A percentile compares a stretch with the other conserved stretches of the same genome.
phyloP scores from a whole-genome alignment of 53 echinoderm and acorn worm genomes.

The Arbacia lixula region DNA sequence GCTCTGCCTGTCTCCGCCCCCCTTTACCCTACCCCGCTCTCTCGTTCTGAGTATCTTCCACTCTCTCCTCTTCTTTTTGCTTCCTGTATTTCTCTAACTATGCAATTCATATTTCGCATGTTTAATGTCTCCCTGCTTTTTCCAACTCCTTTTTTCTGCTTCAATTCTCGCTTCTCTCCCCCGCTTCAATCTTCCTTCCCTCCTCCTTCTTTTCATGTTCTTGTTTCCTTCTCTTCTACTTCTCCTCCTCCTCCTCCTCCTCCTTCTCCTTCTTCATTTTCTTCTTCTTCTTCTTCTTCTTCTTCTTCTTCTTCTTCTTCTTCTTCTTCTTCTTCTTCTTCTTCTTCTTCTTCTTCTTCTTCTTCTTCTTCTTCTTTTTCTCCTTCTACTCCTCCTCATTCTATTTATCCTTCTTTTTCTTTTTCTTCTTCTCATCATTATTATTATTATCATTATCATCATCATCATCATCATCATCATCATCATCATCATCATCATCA shows the following conservation, averaged over 20 bases:
- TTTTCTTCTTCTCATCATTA: not conserved
- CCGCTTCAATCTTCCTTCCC: not conserved
- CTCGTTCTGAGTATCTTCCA: not conserved
- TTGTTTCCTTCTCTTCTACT: not conserved
- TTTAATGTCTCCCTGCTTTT: slow-evolving; percentile 57
- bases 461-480: not conserved
- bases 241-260: not conserved
- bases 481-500: not conserved
- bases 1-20: no score
- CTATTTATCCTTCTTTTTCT: not conserved
- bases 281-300: not conserved
- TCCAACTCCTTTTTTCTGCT: slow-evolving; percentile 4
- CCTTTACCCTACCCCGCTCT: not conserved
- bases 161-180: not conserved
- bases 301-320: not conserved
- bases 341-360: not conserved
- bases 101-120: no score
- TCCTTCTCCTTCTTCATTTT: not conserved
- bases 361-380: not conserved
- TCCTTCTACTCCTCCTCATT: not conserved
- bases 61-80: not conserved
- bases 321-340: not conserved
- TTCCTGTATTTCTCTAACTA: slow-evolving; percentile 20
- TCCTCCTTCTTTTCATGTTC: not conserved
- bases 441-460: not conserved